Percentiles rank a stretch among this genome's conserved stretches.
Evolutionary conservation across 2,797 vertebrate species (phyloP).

Genomic region (Adrianichthys oophorus): DNA sequence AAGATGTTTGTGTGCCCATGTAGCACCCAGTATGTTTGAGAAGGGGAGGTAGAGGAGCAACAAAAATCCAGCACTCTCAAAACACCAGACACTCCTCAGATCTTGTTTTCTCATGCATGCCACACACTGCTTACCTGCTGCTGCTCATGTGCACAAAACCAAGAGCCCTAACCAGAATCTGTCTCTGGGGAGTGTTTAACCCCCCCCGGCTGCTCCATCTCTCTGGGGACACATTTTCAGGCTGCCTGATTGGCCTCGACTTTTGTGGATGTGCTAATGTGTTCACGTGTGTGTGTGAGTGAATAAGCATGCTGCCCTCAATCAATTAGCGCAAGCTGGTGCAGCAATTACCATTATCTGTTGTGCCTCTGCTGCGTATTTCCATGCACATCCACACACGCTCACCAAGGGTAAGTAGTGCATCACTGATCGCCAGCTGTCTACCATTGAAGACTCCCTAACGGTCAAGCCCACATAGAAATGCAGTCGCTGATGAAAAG

Average conservation of each 20-base stretch:
- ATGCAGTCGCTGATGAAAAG: constrained; percentile 25
- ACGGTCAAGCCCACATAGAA: constrained; percentile 54
- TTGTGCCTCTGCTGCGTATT: constrained; percentile 37
- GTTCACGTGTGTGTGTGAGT: constrained; percentile 43
- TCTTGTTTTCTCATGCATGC: constrained; percentile 54
- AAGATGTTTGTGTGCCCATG: constrained; percentile 31
- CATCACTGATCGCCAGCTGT: constrained; percentile 69
- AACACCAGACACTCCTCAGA: constrained; percentile 56
- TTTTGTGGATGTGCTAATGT: constrained; percentile 57
- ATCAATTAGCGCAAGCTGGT: constrained; percentile 72
- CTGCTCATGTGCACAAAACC: constrained; percentile 45
- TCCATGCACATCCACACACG: constrained; percentile 14
- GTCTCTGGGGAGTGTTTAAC: constrained; percentile 64
- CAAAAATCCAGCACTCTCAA: constrained; percentile 49
- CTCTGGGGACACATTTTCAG: constrained; percentile 61
- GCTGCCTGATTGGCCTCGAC: constrained; percentile 68
- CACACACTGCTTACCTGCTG: constrained; percentile 49
- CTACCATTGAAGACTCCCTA: constrained; percentile 53
- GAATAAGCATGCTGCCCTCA: constrained; percentile 54
- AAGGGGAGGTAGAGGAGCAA: constrained; percentile 23
- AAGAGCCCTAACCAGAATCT: constrained; percentile 41
- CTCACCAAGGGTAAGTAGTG: constrained; percentile 48
- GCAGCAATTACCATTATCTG: constrained; percentile 59
- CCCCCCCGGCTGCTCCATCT: constrained; percentile 55
- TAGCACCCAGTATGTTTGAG: constrained; percentile 25